Base-by-base conservation (phyloP, 2,797 vertebrate species). In the Podarcis siculus region DNA sequence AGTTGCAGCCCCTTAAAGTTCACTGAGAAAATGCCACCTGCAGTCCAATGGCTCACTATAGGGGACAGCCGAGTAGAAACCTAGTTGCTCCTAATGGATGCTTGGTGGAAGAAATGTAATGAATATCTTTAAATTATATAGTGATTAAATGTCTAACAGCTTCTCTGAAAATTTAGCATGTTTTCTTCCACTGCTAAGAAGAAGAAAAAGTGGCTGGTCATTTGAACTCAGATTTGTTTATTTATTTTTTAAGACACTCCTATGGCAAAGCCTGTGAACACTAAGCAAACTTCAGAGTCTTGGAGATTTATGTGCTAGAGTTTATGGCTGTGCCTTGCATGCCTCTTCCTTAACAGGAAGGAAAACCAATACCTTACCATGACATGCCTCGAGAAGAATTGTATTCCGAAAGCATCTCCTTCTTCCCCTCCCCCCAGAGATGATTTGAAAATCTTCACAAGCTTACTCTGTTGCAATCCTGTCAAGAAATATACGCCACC, bases 231-330 rank as follows among this genome's bases (percentile, higher is more conserved):
- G 45, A 89, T 21, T 5, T 61, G 3, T 42, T 66, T 0, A 72
- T 0, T 49, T 42, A 42, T 49, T 55, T 15, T 55, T 55, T 55
- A 76, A 12, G 19, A 5, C 1, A 30, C 35, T 89, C 86, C 35
- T 73, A 58, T 69, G 79, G 55, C 35, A 79, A 67, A 75, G 30
- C 35, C 83, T n/a, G 78, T 32, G 0, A 67, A 35, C 49, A 91
- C 25, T 64, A 88, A 89, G 73, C 25, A 92, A 83, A 27, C 69
- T 88, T 78, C 30, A 25, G 2, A 10, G 15, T 39, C 21, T 90
- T 86, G 23, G 35, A n/a, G 83, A 85, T 66, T 91, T 37, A 10
- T 37, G 35, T 30, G 45, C 7, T 75, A 82, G 45, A 72, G 39
- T 32, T 85, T 83, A 69, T 73, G 79, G 72, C 25, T 15, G 30